Conservation (phyloP, 2,888 invertebrate species). For the Sthenelais limicola region DNA sequence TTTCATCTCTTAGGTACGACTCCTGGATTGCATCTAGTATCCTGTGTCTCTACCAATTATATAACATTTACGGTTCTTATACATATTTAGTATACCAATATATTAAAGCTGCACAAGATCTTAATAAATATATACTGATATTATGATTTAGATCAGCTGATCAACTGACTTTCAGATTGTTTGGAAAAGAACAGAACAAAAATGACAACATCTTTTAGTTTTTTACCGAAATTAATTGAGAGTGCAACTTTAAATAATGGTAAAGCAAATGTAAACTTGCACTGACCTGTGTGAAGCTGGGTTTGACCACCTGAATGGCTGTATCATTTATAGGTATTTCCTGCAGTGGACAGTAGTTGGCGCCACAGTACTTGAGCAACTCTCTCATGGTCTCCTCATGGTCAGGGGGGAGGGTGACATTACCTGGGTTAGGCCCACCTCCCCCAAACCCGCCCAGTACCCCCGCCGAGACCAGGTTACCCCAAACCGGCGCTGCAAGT, state of each 20-base stretch:
- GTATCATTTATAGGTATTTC: conserved; percentile 1
- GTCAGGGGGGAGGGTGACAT: not conserved
- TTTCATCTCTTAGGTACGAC: too few relatives aligned
- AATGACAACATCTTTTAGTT: not conserved
- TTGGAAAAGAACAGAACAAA: not conserved
- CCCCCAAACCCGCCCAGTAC: not conserved
- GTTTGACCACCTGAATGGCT: conserved; percentile 8
- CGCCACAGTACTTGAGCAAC: conserved; percentile 25
- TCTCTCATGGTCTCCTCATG: conserved; percentile 2
- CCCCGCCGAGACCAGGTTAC: conserved; percentile 20
- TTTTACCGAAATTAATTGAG: not conserved
- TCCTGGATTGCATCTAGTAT: too few relatives aligned
- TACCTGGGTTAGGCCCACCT: not conserved
- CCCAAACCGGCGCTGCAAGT: conserved; percentile 29
- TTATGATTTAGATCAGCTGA: not conserved
- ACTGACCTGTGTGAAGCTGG: conserved; percentile 10
- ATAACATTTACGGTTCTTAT: too few relatives aligned
- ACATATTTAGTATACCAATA: too few relatives aligned
- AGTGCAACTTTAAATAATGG: not conserved
- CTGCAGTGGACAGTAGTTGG: conserved; percentile 20
- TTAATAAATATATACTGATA: conserved; percentile 2
- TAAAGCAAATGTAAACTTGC: not conserved
- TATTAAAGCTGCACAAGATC: too few relatives aligned
- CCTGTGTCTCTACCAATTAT: too few relatives aligned
- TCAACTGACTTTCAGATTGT: not conserved